Conservation (phyloP, 2,888 invertebrate genomes). For the Dasysyrphus albostriatus region DNA sequence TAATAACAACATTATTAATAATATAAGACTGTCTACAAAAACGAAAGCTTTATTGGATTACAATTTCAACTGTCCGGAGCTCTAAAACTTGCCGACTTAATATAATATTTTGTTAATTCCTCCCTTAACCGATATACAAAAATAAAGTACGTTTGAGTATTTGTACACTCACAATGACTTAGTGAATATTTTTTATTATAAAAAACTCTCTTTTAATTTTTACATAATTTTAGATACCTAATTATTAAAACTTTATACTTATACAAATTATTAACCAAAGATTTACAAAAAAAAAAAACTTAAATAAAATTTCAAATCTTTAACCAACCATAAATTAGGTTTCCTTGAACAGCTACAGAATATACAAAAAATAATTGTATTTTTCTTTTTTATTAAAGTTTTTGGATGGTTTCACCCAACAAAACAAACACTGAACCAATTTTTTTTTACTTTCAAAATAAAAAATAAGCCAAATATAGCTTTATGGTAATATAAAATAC, state of each 20-base stretch:
- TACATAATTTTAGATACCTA: constrained; percentile 50
- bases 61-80: constrained; percentile 72
- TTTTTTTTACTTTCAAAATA: constrained; percentile 24
- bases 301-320: not conserved
- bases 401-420: constrained; percentile 68
- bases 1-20: constrained; percentile 28
- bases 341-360: constrained; percentile 52
- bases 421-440: constrained; percentile 66
- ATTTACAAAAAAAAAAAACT: constrained; percentile 31
- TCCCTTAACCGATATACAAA: not conserved
- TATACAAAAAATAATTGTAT: constrained; percentile 6
- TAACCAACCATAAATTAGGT: constrained; percentile 62
- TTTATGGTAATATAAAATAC: constrained; percentile 45
- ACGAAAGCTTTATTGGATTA: constrained; percentile 75
- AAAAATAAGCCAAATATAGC: constrained; percentile 66
- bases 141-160: constrained; percentile 27
- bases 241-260: constrained; percentile 55
- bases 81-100: constrained; percentile 67
- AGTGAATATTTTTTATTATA: constrained; percentile 32
- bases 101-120: constrained; percentile 39
- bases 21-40: constrained; percentile 72
- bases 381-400: constrained; percentile 19
- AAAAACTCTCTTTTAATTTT: constrained; percentile 42
- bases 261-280: constrained; percentile 58
- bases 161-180: constrained; percentile 57